Conservation (phyloP, 2,888 invertebrate species). For the Uloborus plumipes region DNA sequence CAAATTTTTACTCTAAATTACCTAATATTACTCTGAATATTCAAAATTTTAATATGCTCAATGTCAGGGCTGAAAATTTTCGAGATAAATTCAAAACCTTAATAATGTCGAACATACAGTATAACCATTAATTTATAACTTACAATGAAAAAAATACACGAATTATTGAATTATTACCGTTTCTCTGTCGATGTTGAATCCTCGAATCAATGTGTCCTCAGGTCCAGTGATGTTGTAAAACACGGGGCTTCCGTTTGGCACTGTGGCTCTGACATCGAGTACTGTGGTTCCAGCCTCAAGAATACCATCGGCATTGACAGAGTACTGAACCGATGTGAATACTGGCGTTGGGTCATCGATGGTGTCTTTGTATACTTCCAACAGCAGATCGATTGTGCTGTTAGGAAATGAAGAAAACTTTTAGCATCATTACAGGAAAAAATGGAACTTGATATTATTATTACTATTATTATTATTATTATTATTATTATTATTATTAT, state of each 20-base stretch:
- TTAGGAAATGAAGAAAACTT: no score
- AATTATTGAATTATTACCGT: slow-evolving; percentile 41
- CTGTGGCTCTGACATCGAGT: slow-evolving; percentile 66
- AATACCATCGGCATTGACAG: slow-evolving; percentile 65
- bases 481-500: no score
- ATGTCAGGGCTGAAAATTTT: no score
- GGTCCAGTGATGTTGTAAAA: slow-evolving; percentile 67
- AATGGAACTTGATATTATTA: no score
- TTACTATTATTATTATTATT: no score
- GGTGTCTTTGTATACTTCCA: slow-evolving; percentile 68
- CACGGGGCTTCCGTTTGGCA: slow-evolving; percentile 67
- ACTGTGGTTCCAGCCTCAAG: slow-evolving; percentile 67
- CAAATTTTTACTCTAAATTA: no score
- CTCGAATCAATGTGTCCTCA: slow-evolving; percentile 61
- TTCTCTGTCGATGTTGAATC: slow-evolving; percentile 67
- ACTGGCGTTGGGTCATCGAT: slow-evolving; percentile 67
- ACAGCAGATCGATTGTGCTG: slow-evolving; percentile 64
- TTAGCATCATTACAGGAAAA: no score
- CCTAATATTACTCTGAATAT: no score
- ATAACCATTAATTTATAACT: no score
- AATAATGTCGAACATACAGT: no score
- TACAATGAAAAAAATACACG: not conserved
- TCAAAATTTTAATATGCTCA: no score
- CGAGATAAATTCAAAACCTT: no score
- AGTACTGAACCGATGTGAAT: slow-evolving; percentile 67